A percentile compares a stretch with the other conserved stretches of the same genome.
These are phyloP conservation scores for Lepidochrysops patricia DNA, from an alignment of 2,888 invertebrate species.

Conservation along the genomic window DNA sequence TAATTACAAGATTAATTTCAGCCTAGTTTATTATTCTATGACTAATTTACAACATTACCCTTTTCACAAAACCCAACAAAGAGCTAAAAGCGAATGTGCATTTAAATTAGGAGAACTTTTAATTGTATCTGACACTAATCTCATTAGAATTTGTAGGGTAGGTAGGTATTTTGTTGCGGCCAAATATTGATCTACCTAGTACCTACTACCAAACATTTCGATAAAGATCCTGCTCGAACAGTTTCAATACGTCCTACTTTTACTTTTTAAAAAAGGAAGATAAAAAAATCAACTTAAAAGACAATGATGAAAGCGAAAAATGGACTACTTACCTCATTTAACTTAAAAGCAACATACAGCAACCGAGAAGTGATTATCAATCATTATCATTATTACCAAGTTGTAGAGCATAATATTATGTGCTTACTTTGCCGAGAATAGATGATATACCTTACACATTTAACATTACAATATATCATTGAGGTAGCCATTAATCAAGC, in stretches of 20 bases:
- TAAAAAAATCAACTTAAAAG: too few relatives aligned
- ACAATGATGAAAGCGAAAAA: too few relatives aligned
- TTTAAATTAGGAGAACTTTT: conserved; percentile 34
- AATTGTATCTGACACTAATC: conserved; percentile 49
- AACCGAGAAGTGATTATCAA: too few relatives aligned
- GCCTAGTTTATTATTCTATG: neutral
- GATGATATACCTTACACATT: neutral
- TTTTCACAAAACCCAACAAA: conserved; percentile 10
- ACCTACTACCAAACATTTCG: too few relatives aligned
- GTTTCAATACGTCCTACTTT: too few relatives aligned
- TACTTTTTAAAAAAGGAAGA: too few relatives aligned
- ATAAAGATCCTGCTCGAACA: too few relatives aligned
- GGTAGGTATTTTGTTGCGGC: conserved; percentile 32
- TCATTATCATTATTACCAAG: neutral
- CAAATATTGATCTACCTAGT: conserved; percentile 16
- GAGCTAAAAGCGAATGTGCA: conserved; percentile 14
- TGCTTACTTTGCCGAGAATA: neutral
- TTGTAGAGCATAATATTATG: neutral
- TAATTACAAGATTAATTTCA: conserved; percentile 13
- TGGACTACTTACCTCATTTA: too few relatives aligned
- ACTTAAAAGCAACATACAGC: too few relatives aligned
- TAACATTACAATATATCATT: conserved; percentile 3
- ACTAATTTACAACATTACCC: conserved; percentile 15
- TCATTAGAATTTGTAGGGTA: conserved; percentile 47
- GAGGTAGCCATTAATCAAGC: neutral